Evolutionary conservation across 1,140 invertebrate genomes (phyloP), one percentile per base, ranked within the genome.

Genomic region (Drosophila ercepeae): DNA sequence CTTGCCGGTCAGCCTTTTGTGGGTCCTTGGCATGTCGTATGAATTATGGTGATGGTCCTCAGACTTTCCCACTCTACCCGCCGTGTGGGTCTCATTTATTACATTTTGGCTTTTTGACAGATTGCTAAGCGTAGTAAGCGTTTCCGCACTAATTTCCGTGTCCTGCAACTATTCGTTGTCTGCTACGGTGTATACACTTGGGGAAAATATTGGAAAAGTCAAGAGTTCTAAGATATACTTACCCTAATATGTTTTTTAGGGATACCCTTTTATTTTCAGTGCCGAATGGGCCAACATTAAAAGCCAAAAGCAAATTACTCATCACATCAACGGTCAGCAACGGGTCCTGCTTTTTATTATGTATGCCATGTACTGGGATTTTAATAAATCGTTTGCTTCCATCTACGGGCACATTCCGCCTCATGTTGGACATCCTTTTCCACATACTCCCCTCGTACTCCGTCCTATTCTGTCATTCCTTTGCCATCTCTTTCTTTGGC

Each of bases 21-120:
- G 59, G 41, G 73, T 71, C 67, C 41, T 48, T 59, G 81, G 75
- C 76, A 79, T 84, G 72, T 86, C 64, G 34, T 77, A 86, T 86
- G 81, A 86, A 86, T 86, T 86, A 86, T 86, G 79, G 57, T 65
- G 82, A 86, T 81, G 63, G 57, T 36, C 44, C 32, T 25, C 29
- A n/a, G 29, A 29, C 39, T 36, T 7, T 8, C 39, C 27, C 3
- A 6, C 16, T 32, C 48, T 8, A 9, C 36, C 13, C 21, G 5
- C 21, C 27, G 32, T 32, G 48, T 48, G 42, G 58, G 63, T 58
- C 72, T 81, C 81, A 86, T 81, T 77, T 86, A 86, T 86, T 86
- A 86, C 81, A 86, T 86, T 86, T 86, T 86, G 81, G 82, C 81
- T 86, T 86, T 84, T 86, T 86, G 81, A 86, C 81, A 86, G 81